A percentile compares a stretch with the other conserved stretches of the same genome.
phyloP scores from a whole-genome alignment of 2,888 invertebrate species.

The Agrochola lychnidis region DNA sequence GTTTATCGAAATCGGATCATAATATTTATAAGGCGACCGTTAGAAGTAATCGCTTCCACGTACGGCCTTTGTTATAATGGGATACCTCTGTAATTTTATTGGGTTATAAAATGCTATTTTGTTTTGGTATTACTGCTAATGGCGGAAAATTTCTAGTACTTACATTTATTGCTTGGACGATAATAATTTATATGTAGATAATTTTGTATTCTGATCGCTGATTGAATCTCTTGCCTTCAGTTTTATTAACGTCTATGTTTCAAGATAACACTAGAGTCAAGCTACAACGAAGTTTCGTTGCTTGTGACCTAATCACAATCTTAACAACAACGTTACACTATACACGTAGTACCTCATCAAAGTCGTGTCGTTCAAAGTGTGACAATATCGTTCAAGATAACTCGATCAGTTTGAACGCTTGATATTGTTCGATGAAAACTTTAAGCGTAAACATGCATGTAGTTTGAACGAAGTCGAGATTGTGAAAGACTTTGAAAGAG shows the following conservation, averaged over 20 bases:
- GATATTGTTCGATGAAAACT: slow-evolving; percentile 31
- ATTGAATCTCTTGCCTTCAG: too few relatives aligned
- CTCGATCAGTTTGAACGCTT: slow-evolving; percentile 29
- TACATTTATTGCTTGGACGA: not conserved
- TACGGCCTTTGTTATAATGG: slow-evolving; percentile 48
- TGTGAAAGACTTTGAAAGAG: slow-evolving; percentile 4
- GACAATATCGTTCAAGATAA: slow-evolving; percentile 49
- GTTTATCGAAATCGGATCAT: slow-evolving; percentile 53
- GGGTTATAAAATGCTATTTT: slow-evolving; percentile 58
- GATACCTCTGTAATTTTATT: slow-evolving; percentile 61
- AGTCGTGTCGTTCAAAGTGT: slow-evolving; percentile 23
- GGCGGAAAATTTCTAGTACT: slow-evolving; percentile 34
- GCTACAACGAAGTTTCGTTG: not conserved
- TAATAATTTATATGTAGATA: not conserved
- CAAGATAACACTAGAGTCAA: not conserved
- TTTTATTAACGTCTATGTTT: not conserved
- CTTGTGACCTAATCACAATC: slow-evolving; percentile 8
- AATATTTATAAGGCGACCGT: slow-evolving; percentile 39
- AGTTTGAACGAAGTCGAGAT: slow-evolving; percentile 33
- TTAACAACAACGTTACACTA: slow-evolving; percentile 19
- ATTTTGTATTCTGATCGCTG: not conserved
- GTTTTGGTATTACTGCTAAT: slow-evolving; percentile 48
- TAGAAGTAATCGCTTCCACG: slow-evolving; percentile 61
- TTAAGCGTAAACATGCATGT: slow-evolving; percentile 19
- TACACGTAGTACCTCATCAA: slow-evolving; percentile 36